phyloP scores from a whole-genome alignment of 2,113 vertebrate species.

The Hemibagrus wyckioides region DNA sequence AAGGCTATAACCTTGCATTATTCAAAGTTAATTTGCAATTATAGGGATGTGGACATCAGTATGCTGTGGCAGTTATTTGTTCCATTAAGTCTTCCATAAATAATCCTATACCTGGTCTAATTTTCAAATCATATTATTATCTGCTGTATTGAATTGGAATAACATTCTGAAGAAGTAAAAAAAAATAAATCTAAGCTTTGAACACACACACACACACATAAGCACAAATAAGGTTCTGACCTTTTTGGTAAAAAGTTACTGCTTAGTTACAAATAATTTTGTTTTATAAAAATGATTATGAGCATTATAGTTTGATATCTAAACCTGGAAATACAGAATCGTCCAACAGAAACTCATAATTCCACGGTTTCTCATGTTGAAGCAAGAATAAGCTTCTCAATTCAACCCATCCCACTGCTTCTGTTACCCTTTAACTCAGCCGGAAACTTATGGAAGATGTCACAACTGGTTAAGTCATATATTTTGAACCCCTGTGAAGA shows the following conservation, averaged over 20 bases:
- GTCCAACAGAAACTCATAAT: too few relatives aligned
- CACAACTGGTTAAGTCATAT: background rate
- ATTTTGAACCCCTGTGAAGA: background rate
- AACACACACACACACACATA: too few relatives aligned
- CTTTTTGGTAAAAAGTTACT: too few relatives aligned
- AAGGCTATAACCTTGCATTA: background rate
- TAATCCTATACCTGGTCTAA: background rate
- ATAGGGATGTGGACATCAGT: background rate
- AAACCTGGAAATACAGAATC: background rate
- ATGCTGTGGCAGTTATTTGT: background rate
- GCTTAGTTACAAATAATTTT: background rate
- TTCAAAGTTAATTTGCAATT: conserved; percentile 17
- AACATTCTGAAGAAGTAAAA: background rate
- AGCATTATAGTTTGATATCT: too few relatives aligned
- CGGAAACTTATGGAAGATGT: background rate
- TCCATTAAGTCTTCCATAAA: background rate
- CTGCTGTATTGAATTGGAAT: too few relatives aligned
- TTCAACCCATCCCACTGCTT: background rate
- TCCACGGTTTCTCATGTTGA: too few relatives aligned
- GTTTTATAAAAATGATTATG: background rate
- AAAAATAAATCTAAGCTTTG: too few relatives aligned
- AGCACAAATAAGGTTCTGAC: background rate
- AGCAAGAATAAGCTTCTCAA: too few relatives aligned
- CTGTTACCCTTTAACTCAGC: background rate
- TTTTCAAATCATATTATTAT: background rate